Evolutionary conservation across 2,113 vertebrate species (phyloP).

Genomic region (Blennius ocellaris): DNA sequence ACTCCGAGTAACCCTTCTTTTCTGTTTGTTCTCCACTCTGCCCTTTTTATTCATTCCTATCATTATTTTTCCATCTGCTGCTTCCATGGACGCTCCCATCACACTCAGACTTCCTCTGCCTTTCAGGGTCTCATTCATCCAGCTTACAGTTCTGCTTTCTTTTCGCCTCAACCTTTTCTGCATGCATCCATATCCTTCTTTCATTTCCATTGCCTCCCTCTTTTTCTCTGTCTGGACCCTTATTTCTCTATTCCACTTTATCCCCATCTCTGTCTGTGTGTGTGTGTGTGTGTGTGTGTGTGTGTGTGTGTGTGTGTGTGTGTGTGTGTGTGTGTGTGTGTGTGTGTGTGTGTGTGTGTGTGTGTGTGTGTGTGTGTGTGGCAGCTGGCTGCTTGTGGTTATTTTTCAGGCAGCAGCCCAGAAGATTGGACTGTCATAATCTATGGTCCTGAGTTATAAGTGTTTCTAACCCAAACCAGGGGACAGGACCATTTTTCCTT

Average conservation of each 20-base stretch:
- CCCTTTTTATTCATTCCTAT: constrained; percentile 41
- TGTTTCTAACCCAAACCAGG: constrained; percentile 81
- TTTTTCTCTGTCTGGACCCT: constrained; percentile 54
- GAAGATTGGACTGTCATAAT: constrained; percentile 87
- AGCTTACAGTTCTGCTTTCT: constrained; percentile 52
- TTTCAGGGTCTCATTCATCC: constrained; percentile 73
- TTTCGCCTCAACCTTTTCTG: constrained; percentile 66
- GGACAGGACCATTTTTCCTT: constrained; percentile 70
- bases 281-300: constrained; percentile 2
- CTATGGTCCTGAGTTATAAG: constrained; percentile 86
- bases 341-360: constrained; percentile 52
- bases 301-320: constrained; percentile 21
- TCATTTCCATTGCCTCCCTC: constrained; percentile 60
- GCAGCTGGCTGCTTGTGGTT: constrained; percentile 74
- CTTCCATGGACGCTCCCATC: constrained; percentile 50
- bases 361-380: constrained; percentile 55
- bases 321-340: constrained; percentile 52
- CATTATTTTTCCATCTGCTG: constrained; percentile 63
- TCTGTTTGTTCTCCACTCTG: constrained; percentile 37
- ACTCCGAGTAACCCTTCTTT: constrained; percentile 38
- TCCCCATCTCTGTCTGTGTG: constrained; percentile 62
- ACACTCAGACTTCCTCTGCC: constrained; percentile 45
- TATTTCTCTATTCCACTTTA: constrained; percentile 66
- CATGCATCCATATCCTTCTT: constrained; percentile 67
- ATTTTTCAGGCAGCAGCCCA: constrained; percentile 83